A percentile compares a stretch with the other conserved stretches of the same genome.
Evolutionary conservation across 2,888 invertebrate genomes (phyloP).

Genomic region (Agriopis marginaria): DNA sequence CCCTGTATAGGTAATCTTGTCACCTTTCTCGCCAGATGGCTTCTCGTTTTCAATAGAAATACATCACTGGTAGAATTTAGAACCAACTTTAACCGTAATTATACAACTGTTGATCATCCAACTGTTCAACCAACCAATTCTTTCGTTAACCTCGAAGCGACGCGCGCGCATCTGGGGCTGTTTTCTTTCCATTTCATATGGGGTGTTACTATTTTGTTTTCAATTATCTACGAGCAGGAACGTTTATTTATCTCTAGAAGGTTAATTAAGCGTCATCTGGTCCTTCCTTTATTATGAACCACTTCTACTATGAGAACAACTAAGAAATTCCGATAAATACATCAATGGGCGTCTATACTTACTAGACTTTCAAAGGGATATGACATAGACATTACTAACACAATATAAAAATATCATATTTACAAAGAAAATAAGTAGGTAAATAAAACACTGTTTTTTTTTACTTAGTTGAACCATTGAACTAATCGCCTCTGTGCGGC

Average conservation of each 20-base stretch:
- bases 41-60: constrained; percentile 47
- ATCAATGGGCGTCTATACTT: too few relatives aligned
- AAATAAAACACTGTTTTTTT: too few relatives aligned
- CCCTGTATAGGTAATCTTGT: neutral
- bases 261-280: neutral
- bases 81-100: constrained; percentile 22
- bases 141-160: constrained; percentile 52
- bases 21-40: constrained; percentile 71
- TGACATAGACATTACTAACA: too few relatives aligned
- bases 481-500: too few relatives aligned
- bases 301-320: too few relatives aligned
- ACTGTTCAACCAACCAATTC: too few relatives aligned
- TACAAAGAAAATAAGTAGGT: too few relatives aligned
- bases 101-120: neutral
- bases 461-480: too few relatives aligned
- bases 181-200: constrained; percentile 71
- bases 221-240: neutral
- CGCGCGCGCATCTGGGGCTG: constrained; percentile 66
- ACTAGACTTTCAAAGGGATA: too few relatives aligned
- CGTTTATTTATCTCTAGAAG: neutral
- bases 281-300: neutral
- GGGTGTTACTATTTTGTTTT: constrained; percentile 47
- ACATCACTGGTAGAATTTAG: constrained; percentile 1
- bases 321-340: too few relatives aligned
- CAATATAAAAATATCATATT: too few relatives aligned